These are phyloP conservation scores for Vulpes vulpes DNA, from an alignment of 2,113 vertebrate species.

Conservation along the genomic window DNA sequence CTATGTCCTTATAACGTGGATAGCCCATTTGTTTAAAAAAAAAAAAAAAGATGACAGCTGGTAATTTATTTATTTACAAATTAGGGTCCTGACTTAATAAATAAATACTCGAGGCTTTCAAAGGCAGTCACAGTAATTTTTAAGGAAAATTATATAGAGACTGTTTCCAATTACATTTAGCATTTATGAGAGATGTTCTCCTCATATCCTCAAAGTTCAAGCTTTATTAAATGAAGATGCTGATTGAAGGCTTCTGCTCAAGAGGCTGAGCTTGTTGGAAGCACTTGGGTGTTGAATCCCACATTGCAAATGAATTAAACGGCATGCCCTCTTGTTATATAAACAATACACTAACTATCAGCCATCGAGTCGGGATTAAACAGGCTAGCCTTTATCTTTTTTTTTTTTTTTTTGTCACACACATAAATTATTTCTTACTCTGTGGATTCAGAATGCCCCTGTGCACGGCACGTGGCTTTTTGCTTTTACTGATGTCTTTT, in stretches of 20 bases:
- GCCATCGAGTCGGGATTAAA: background rate
- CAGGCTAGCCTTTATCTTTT: background rate
- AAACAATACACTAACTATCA: background rate
- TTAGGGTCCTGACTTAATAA: constrained; percentile 41
- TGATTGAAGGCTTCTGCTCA: background rate
- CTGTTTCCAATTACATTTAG: background rate
- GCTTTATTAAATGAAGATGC: background rate
- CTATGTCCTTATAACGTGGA: background rate
- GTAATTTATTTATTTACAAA: constrained; percentile 58
- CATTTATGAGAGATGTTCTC: background rate
- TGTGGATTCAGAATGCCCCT: background rate
- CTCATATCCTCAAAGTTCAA: background rate
- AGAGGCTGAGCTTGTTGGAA: background rate
- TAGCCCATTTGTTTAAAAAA: background rate
- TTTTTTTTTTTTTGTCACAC: background rate
- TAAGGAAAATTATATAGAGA: background rate
- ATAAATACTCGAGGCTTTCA: constrained; percentile 55
- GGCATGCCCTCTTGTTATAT: rapidly evolving
- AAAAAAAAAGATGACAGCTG: background rate
- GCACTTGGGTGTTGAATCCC: rapidly evolving
- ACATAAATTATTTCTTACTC: background rate
- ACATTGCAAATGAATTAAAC: background rate
- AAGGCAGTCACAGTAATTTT: constrained; percentile 26
- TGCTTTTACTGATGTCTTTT: constrained; percentile 5
- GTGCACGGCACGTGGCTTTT: background rate